Conservation (phyloP, 2,888 invertebrate genomes). For the Thecocarcelia acutangulata region DNA sequence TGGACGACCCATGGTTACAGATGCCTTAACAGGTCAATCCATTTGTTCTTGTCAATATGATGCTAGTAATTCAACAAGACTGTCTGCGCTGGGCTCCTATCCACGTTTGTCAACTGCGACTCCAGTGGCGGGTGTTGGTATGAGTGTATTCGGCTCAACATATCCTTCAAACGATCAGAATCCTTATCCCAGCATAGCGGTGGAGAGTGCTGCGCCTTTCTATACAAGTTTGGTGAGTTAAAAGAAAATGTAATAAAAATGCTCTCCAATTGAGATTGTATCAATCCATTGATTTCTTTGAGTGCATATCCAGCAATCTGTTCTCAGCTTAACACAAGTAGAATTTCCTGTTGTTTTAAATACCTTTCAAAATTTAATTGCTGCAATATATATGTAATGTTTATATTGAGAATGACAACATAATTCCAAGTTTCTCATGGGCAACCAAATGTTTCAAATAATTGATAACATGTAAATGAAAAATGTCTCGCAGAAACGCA, state of each 20-base stretch:
- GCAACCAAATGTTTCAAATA: slow-evolving; percentile 54
- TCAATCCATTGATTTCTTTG: too few relatives aligned
- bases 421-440: slow-evolving; percentile 55
- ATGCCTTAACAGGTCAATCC: slow-evolving; percentile 94
- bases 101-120: slow-evolving; percentile 63
- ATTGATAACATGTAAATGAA: slow-evolving; percentile 57
- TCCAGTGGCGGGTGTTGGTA: slow-evolving; percentile 87
- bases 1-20: slow-evolving; percentile 94
- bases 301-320: too few relatives aligned
- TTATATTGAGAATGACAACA: slow-evolving; percentile 37
- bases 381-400: slow-evolving; percentile 8
- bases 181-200: slow-evolving; percentile 95
- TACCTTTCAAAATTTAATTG: slow-evolving; percentile 11
- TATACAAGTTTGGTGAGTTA: slow-evolving; percentile 95
- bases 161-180: slow-evolving; percentile 95
- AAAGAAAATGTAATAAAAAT: background rate
- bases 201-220: slow-evolving; percentile 93
- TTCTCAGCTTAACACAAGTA: too few relatives aligned
- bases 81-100: slow-evolving; percentile 64
- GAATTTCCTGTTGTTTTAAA: too few relatives aligned
- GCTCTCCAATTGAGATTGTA: too few relatives aligned
- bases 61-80: slow-evolving; percentile 82
- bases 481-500: slow-evolving; percentile 48
- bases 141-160: slow-evolving; percentile 89
- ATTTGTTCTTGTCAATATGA: slow-evolving; percentile 97